Evolutionary conservation across 2,113 vertebrate species (phyloP).

Genomic region (Galbula dea): DNA sequence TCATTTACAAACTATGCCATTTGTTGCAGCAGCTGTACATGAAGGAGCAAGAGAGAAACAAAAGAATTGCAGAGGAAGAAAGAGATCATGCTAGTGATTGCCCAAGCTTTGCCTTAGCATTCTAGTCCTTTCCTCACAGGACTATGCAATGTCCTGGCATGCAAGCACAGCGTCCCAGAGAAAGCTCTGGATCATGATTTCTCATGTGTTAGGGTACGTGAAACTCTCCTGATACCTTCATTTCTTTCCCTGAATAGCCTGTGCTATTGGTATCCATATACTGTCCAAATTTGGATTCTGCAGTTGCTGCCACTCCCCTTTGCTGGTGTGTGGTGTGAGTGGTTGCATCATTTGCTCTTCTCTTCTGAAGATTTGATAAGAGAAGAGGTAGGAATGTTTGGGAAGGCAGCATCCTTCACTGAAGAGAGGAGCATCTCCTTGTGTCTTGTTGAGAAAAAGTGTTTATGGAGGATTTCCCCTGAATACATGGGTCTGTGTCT

Average conservation of each 20-base stretch:
- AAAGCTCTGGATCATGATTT: background rate
- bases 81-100: background rate
- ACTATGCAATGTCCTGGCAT: background rate
- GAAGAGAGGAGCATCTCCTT: background rate
- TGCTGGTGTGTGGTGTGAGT: background rate
- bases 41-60: background rate
- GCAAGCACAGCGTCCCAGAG: background rate
- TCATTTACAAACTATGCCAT: background rate
- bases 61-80: background rate
- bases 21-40: background rate
- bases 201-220: background rate
- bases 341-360: background rate
- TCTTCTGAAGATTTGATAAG: background rate
- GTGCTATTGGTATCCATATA: background rate
- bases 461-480: slow-evolving; percentile 18
- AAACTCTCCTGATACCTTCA: background rate
- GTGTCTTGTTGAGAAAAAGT: background rate
- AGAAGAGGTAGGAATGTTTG: background rate
- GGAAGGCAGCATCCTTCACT: background rate
- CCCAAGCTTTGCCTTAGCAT: background rate
- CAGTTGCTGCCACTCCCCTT: background rate
- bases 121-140: background rate
- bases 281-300: background rate
- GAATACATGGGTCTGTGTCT: slow-evolving; percentile 10
- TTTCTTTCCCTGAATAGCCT: background rate